These are phyloP conservation scores for Seladonia tumulorum DNA, from an alignment of 2,888 invertebrate species.

Conservation along the genomic window DNA sequence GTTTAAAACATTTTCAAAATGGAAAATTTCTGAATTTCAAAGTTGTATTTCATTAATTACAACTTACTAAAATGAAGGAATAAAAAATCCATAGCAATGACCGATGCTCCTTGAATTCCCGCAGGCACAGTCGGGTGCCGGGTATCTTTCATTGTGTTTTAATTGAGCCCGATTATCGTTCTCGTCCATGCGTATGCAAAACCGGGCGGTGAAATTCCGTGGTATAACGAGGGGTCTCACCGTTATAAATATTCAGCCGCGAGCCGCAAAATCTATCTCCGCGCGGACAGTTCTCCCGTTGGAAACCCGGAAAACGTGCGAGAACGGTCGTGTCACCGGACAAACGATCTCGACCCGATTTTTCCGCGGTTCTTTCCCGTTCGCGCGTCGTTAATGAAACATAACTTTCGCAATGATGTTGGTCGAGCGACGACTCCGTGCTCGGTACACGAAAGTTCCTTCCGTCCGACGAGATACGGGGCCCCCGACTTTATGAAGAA, in stretches of 20 bases:
- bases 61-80: too few relatives aligned
- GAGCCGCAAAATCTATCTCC: constrained; percentile 51
- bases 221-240: constrained; percentile 13
- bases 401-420: not conserved
- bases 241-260: constrained; percentile 57
- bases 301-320: not conserved
- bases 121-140: not conserved
- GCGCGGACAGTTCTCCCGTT: constrained; percentile 30
- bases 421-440: not conserved
- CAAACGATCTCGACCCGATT: not conserved
- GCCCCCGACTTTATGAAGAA: constrained; percentile 18
- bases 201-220: constrained; percentile 49
- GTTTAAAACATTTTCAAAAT: not conserved
- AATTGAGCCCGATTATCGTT: constrained; percentile 51
- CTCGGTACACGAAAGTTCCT: not conserved
- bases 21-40: not conserved
- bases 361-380: not conserved
- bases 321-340: constrained; percentile 9
- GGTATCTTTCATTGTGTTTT: constrained; percentile 45
- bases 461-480: not conserved
- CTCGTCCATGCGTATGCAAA: constrained; percentile 45
- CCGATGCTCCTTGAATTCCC: too few relatives aligned
- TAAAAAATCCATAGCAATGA: too few relatives aligned
- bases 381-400: constrained; percentile 23
- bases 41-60: too few relatives aligned